Evolutionary conservation across 2,888 invertebrate genomes (phyloP).

Genomic region (Perdita meconis): DNA sequence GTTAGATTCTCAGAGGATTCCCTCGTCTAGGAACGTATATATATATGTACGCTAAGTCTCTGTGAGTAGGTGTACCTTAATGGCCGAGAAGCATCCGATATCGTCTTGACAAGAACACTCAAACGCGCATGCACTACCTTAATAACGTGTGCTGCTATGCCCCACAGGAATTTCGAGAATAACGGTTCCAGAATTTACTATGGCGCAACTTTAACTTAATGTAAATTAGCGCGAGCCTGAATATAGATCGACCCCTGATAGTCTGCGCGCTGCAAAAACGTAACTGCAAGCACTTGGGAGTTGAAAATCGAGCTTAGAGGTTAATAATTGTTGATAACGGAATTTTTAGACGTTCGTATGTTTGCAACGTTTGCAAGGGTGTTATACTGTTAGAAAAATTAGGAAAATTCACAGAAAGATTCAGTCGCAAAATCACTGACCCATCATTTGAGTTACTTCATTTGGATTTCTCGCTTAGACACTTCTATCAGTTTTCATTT

Average conservation of each 20-base stretch:
- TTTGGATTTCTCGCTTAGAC: too few relatives aligned
- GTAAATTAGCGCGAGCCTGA: slow-evolving; percentile 36
- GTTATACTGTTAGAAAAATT: neutral
- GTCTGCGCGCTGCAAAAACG: slow-evolving; percentile 1
- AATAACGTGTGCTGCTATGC: slow-evolving; percentile 23
- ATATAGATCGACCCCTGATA: slow-evolving; percentile 38
- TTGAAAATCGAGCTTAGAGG: neutral
- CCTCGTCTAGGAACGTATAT: slow-evolving; percentile 13
- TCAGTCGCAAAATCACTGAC: too few relatives aligned
- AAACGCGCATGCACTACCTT: slow-evolving; percentile 34
- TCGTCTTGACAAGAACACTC: slow-evolving; percentile 48
- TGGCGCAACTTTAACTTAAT: slow-evolving; percentile 27
- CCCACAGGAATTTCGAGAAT: slow-evolving; percentile 40
- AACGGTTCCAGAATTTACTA: slow-evolving; percentile 37
- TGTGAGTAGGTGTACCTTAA: slow-evolving; percentile 47
- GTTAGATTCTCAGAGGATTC: slow-evolving; percentile 40
- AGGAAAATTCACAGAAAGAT: neutral
- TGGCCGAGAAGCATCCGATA: slow-evolving; percentile 49
- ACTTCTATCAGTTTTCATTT: too few relatives aligned
- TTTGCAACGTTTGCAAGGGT: neutral
- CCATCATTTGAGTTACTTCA: too few relatives aligned
- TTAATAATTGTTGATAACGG: neutral
- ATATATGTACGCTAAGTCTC: slow-evolving; percentile 4
- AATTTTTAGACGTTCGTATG: neutral
- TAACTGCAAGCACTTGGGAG: neutral